These are phyloP conservation scores for Dioctria rufipes DNA, from an alignment of 2,888 invertebrate species.

Conservation along the genomic window DNA sequence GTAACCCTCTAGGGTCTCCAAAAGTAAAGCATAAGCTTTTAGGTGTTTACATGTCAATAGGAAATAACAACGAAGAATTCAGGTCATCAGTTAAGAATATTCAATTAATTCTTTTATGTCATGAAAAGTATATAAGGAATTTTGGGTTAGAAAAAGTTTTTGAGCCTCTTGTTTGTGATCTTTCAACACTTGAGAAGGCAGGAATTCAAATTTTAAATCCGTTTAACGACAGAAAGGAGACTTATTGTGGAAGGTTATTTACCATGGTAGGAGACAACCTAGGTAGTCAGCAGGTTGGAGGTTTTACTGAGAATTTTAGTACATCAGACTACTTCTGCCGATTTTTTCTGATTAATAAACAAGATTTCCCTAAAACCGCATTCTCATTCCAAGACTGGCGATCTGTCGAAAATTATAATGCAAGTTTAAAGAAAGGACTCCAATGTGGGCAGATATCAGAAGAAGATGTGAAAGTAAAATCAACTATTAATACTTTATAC, in stretches of 20 bases:
- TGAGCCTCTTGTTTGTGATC: not conserved
- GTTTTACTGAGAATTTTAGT: constrained; percentile 6
- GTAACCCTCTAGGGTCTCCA: constrained; percentile 10
- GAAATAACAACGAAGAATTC: not conserved
- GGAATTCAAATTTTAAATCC: constrained; percentile 9
- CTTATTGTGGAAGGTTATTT: not conserved
- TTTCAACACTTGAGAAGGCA: not conserved
- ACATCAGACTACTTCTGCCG: too few species aligned
- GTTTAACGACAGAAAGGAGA: not conserved
- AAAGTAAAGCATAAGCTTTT: constrained; percentile 1
- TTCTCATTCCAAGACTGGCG: too few species aligned
- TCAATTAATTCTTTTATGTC: constrained; percentile 1
- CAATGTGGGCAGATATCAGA: too few species aligned
- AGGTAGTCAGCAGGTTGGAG: constrained; percentile 22
- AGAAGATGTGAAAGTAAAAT: too few species aligned
- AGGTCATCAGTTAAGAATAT: constrained; percentile 14
- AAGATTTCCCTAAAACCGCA: too few species aligned
- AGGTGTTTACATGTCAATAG: constrained; percentile 9
- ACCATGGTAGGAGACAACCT: constrained; percentile 8
- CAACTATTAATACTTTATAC: too few species aligned
- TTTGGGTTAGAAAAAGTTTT: constrained; percentile 2
- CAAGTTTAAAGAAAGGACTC: too few species aligned
- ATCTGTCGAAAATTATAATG: too few species aligned
- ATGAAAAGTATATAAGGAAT: constrained; percentile 7
- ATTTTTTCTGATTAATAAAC: not conserved